Base-by-base conservation (phyloP, 2,797 vertebrate species). In the Simalia tracyae region DNA sequence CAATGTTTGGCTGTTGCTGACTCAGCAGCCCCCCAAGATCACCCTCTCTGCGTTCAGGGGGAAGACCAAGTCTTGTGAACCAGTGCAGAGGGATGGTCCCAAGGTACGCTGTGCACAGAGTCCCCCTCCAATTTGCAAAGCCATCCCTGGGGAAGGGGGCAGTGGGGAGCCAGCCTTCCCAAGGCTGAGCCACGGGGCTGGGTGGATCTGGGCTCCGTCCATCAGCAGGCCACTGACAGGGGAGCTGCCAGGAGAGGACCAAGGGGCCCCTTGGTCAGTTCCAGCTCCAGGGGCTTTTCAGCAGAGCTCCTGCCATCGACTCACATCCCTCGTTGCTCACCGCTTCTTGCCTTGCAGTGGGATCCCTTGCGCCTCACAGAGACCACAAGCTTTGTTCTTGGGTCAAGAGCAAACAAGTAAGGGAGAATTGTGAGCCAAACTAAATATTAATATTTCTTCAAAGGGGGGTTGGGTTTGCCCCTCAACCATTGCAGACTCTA, bases 381-480 rank as follows among this genome's bases (percentile, higher is more conserved):
- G 24, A 95, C 97, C 92, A 99, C 98, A 92, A 99, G 98, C 1
- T 99, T 99, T 95, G 99, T 99, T 92, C 98, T 99, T 24, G 99
- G 99, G 90, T 99, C 99, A 94, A 98, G 99, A 97, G 99, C 99
- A 89, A 99, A 99, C 97, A 99, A 99, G 99, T 99, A 96, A 84
- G 92, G 54, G 1, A 28, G 50, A 7, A 54, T 54, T 54, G 50
- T 6, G 19, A 19, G 84, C 56, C 22, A 1, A 54, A n/a, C 6
- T 31, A 7, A n/a, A 15, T n/a, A 15, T 5, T 15, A 5, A 2
- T 2, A 14, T 14, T 68, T 7, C 31, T 42, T 76, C 68, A 3
- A 22, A 6, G 9, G 12, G 0, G 17, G 97, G 93, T 42, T 57
- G 15, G 4, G 8, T 63, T 5, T 24, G 1, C 56, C 31, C 26